Percentiles rank a stretch among this genome's conserved stretches.
These are phyloP conservation scores for Lanius ludovicianus DNA, from an alignment of 2,113 vertebrate genomes.

Conservation along the genomic window DNA sequence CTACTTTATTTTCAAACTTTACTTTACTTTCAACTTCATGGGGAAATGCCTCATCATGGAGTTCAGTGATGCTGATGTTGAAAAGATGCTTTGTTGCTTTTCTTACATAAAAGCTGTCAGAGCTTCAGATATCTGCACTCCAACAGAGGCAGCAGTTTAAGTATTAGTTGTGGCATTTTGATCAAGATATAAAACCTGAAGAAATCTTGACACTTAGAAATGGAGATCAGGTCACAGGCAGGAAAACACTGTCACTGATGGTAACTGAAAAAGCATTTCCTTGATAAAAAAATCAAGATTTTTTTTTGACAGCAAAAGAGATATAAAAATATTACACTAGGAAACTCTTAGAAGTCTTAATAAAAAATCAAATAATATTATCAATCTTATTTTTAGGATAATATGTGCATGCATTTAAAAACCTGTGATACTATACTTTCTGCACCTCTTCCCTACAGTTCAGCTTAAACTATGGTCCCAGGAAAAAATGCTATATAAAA, in stretches of 20 bases:
- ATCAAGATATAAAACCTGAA: neutral
- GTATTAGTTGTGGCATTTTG: neutral
- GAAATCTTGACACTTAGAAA: neutral
- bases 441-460: neutral
- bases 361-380: neutral
- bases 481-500: neutral
- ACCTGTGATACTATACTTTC: neutral
- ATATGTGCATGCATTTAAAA: neutral
- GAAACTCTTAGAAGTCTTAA: neutral
- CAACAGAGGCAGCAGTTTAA: neutral
- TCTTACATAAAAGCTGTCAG: neutral
- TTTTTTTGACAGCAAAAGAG: neutral
- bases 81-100: neutral
- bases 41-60: neutral
- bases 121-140: neutral
- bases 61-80: neutral
- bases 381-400: neutral
- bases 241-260: neutral
- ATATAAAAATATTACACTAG: neutral
- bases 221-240: neutral
- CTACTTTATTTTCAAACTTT: neutral
- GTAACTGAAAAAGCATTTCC: neutral
- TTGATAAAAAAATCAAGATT: neutral
- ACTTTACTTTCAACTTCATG: neutral
- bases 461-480: neutral